Evolutionary conservation across 2,888 invertebrate genomes (phyloP).

Genomic region (Meteorus cinctellus): DNA sequence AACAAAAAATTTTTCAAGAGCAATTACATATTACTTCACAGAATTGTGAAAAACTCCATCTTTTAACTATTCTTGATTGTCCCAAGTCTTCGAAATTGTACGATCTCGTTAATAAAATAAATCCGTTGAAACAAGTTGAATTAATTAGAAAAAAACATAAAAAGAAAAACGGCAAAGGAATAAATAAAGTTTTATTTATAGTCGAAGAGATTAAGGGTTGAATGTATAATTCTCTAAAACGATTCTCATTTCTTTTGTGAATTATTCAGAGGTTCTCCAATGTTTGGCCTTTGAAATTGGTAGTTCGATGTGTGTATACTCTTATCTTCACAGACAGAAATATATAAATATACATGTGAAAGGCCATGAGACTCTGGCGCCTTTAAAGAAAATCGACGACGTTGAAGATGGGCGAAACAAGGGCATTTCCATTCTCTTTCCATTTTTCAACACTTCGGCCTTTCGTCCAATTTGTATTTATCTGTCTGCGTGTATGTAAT

Average conservation of each 20-base stretch:
- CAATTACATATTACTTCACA: no score
- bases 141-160: neutral
- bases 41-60: no score
- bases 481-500: neutral
- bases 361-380: neutral
- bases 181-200: neutral
- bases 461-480: neutral
- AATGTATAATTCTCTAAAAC: neutral
- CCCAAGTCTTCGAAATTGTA: no score
- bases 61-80: no score
- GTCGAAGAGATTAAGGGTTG: neutral
- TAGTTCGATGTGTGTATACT: neutral
- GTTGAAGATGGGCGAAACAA: neutral
- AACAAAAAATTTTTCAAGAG: no score
- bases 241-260: neutral
- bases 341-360: neutral
- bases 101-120: no score
- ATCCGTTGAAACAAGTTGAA: no score
- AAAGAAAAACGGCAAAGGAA: neutral
- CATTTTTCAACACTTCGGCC: neutral
- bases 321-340: neutral
- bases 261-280: neutral
- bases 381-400: neutral
- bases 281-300: neutral
- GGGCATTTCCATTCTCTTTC: neutral